phyloP scores from a whole-genome alignment of 2,888 invertebrate genomes.

The Calameuta idolon region DNA sequence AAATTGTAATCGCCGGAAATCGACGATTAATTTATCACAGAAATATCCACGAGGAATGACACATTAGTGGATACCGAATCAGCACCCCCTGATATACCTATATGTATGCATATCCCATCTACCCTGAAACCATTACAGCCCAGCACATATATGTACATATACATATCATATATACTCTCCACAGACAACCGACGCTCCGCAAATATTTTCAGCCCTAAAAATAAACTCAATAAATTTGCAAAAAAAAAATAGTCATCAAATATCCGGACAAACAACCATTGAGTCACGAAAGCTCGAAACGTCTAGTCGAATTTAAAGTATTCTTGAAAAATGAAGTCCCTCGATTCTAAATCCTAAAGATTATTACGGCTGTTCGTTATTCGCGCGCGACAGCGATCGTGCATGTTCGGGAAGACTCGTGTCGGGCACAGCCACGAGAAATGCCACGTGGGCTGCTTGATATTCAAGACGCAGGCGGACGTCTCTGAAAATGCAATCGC shows the following conservation, averaged over 20 bases:
- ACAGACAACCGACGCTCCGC: neutral
- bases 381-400: neutral
- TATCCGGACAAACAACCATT: neutral
- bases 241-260: neutral
- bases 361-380: neutral
- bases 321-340: neutral
- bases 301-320: neutral
- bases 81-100: neutral
- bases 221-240: neutral
- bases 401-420: neutral
- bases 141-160: neutral
- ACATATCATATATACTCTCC: neutral
- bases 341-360: neutral
- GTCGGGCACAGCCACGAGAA: neutral
- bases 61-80: neutral
- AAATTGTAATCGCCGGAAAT: conserved; percentile 66
- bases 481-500: conserved; percentile 65
- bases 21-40: conserved; percentile 64
- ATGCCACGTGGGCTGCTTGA: conserved; percentile 51
- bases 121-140: neutral
- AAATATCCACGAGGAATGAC: neutral
- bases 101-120: neutral
- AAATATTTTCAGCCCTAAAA: neutral
- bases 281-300: neutral
- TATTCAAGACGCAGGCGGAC: conserved; percentile 63